These are phyloP conservation scores for Carcina quercana DNA, from an alignment of 2,888 invertebrate genomes.

Conservation along the genomic window DNA sequence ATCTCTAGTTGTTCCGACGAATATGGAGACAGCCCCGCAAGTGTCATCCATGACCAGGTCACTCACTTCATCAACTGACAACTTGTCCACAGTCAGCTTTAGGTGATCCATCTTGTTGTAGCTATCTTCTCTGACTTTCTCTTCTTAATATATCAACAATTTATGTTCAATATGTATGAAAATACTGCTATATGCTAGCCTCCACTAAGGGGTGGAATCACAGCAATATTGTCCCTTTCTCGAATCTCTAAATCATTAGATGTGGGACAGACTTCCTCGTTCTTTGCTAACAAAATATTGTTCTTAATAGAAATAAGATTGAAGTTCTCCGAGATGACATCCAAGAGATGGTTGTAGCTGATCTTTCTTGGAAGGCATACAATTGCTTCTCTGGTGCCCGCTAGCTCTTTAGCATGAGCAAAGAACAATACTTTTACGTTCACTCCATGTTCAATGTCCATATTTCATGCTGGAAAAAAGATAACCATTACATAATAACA, in stretches of 20 bases:
- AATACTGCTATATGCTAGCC: slow-evolving; percentile 68
- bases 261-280: slow-evolving; percentile 83
- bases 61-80: slow-evolving; percentile 80
- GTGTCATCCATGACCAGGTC: slow-evolving; percentile 78
- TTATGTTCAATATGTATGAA: background rate
- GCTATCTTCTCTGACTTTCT: background rate
- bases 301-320: slow-evolving; percentile 79
- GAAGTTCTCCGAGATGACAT: slow-evolving; percentile 75
- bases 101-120: slow-evolving; percentile 74
- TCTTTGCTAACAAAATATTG: slow-evolving; percentile 85
- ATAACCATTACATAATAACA: too few relatives aligned
- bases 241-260: slow-evolving; percentile 71
- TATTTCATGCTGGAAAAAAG: slow-evolving; percentile 52
- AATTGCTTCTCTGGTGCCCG: slow-evolving; percentile 75
- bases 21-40: slow-evolving; percentile 92
- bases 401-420: slow-evolving; percentile 90
- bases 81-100: slow-evolving; percentile 77
- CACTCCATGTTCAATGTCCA: slow-evolving; percentile 63
- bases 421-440: slow-evolving; percentile 88
- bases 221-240: slow-evolving; percentile 87
- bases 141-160: background rate
- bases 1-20: slow-evolving; percentile 92
- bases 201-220: slow-evolving; percentile 96
- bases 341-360: slow-evolving; percentile 74
- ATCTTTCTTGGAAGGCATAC: slow-evolving; percentile 68